Percentiles rank a stretch among this genome's conserved stretches.
These are phyloP conservation scores for Monopterus albus DNA, from an alignment of 2,113 vertebrate species.

Conservation along the genomic window DNA sequence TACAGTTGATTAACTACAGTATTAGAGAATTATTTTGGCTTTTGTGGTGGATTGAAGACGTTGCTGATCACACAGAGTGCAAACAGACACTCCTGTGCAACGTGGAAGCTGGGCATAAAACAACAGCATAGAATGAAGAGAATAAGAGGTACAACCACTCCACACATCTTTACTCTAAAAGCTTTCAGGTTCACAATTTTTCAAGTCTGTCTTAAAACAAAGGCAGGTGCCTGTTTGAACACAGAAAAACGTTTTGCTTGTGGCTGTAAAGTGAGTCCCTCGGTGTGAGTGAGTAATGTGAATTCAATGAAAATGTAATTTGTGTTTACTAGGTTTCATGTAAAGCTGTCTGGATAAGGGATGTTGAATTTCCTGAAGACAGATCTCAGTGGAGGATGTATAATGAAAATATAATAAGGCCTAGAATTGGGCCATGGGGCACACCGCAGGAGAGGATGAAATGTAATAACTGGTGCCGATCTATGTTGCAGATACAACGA, in stretches of 20 bases:
- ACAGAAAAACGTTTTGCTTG: neutral
- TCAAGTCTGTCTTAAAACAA: neutral
- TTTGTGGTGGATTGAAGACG: conserved; percentile 41
- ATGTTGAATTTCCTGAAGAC: too few species aligned
- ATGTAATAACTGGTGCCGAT: too few species aligned
- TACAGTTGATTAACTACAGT: conserved; percentile 88
- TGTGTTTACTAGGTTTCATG: too few species aligned
- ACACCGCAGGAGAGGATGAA: too few species aligned
- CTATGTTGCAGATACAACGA: too few species aligned
- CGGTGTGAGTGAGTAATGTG: too few species aligned
- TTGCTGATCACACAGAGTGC: conserved; percentile 20
- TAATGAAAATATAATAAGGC: too few species aligned
- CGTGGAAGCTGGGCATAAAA: conserved; percentile 36
- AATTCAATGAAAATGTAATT: too few species aligned
- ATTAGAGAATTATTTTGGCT: conserved; percentile 81
- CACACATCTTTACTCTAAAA: conserved; percentile 1
- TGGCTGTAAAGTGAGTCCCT: neutral
- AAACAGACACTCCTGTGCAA: conserved; percentile 1
- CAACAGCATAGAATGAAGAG: conserved; percentile 20
- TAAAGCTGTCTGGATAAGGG: too few species aligned
- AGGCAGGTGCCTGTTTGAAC: neutral
- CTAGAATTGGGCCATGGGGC: too few species aligned
- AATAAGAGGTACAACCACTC: neutral
- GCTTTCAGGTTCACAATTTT: conserved; percentile 6
- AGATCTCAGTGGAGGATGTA: too few species aligned